These are phyloP conservation scores for Mesembrinibis cayennensis DNA, from an alignment of 2,113 vertebrate species.

Conservation along the genomic window DNA sequence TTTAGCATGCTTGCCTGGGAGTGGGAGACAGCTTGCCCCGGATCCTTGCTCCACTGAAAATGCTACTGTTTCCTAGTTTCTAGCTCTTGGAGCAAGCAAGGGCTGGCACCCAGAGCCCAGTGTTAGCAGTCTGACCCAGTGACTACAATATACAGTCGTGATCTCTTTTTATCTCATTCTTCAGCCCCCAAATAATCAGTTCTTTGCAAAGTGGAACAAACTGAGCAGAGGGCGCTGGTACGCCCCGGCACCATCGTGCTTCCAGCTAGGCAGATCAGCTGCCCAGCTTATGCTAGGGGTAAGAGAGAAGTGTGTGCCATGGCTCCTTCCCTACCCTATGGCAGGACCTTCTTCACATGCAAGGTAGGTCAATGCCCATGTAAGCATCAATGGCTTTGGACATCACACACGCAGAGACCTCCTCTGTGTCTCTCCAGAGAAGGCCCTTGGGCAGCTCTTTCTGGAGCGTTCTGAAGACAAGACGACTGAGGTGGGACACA, in stretches of 20 bases:
- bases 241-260: accelerated
- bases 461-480: background rate
- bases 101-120: background rate
- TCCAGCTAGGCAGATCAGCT: background rate
- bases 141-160: background rate
- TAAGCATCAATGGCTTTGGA: background rate
- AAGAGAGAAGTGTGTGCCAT: background rate
- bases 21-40: background rate
- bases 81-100: background rate
- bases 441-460: background rate
- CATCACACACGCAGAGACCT: background rate
- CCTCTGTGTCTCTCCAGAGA: background rate
- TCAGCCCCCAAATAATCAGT: background rate
- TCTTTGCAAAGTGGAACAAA: background rate
- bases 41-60: background rate
- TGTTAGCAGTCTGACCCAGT: background rate
- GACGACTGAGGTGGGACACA: accelerated
- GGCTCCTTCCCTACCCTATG: background rate
- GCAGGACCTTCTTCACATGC: background rate
- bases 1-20: background rate
- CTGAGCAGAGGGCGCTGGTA: background rate
- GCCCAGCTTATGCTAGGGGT: background rate
- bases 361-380: background rate
- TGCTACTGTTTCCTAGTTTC: background rate
- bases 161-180: background rate